These are phyloP conservation scores for Spodoptera picta DNA, from an alignment of 2,888 invertebrate genomes.

Conservation along the genomic window DNA sequence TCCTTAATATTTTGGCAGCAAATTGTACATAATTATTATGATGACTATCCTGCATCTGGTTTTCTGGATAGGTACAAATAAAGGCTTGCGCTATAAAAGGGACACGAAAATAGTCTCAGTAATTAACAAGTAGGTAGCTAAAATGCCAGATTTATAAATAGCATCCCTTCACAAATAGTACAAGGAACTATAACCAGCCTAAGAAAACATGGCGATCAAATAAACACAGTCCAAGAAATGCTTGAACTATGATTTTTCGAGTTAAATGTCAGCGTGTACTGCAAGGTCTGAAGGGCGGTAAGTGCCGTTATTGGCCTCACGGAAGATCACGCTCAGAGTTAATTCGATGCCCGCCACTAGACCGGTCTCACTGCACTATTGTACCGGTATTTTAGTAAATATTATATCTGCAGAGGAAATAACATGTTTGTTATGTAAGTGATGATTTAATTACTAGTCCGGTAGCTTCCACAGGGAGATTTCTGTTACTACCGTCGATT, in stretches of 20 bases:
- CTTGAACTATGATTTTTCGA: constrained; percentile 46
- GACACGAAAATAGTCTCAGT: no score
- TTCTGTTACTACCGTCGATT: not conserved
- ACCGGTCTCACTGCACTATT: constrained; percentile 48
- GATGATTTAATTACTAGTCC: constrained; percentile 30
- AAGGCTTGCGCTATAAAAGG: no score
- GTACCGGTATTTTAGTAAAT: constrained; percentile 38
- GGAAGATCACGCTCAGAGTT: constrained; percentile 61
- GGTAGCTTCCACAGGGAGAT: not conserved
- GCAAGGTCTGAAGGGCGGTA: constrained; percentile 45
- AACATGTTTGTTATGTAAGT: constrained; percentile 30
- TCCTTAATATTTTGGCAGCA: no score
- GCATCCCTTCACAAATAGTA: no score
- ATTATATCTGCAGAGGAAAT: constrained; percentile 35
- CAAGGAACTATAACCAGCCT: not conserved
- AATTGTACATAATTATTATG: no score
- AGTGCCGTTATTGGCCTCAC: constrained; percentile 60
- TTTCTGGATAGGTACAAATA: no score
- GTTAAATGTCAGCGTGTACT: constrained; percentile 46
- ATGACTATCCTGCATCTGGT: no score
- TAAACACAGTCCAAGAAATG: constrained; percentile 24
- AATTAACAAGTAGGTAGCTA: no score
- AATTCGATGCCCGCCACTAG: constrained; percentile 57
- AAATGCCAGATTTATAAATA: no score
- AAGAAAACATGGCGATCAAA: constrained; percentile 12